These are phyloP conservation scores for Gastrophysa polygoni DNA, from an alignment of 2,888 invertebrate species.

Conservation along the genomic window DNA sequence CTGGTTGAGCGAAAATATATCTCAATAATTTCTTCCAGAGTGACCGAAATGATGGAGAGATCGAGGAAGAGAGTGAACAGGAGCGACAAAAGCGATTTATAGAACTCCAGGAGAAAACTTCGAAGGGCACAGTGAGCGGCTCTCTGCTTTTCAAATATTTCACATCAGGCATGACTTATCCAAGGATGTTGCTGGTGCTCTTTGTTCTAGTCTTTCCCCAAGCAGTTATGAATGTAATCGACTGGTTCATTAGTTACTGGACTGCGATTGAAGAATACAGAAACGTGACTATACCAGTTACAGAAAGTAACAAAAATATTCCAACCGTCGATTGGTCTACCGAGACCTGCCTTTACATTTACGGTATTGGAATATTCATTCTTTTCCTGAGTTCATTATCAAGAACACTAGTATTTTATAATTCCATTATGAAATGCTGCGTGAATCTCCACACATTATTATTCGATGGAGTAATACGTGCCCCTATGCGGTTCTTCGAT, in stretches of 20 bases:
- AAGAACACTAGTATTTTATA: slow-evolving; percentile 72
- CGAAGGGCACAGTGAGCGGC: slow-evolving; percentile 67
- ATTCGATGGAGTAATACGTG: slow-evolving; percentile 60
- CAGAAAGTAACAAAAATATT: not conserved
- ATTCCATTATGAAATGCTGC: slow-evolving; percentile 72
- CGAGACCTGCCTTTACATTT: slow-evolving; percentile 65
- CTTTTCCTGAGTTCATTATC: slow-evolving; percentile 64
- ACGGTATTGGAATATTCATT: slow-evolving; percentile 61
- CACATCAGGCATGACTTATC: slow-evolving; percentile 62
- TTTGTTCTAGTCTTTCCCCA: slow-evolving; percentile 66
- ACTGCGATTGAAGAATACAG: slow-evolving; percentile 49
- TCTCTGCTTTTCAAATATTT: slow-evolving; percentile 66
- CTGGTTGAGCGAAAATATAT: too few relatives aligned
- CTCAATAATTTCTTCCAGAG: not conserved
- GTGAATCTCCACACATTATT: slow-evolving; percentile 60
- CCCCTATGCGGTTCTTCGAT: slow-evolving; percentile 70
- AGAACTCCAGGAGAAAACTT: slow-evolving; percentile 63
- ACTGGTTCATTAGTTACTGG: slow-evolving; percentile 79
- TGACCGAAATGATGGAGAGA: not conserved
- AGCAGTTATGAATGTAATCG: slow-evolving; percentile 68
- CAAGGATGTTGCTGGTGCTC: slow-evolving; percentile 59
- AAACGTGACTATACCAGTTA: not conserved
- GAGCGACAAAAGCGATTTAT: slow-evolving; percentile 46
- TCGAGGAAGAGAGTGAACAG: slow-evolving; percentile 51
- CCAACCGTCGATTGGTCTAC: slow-evolving; percentile 38